Evolutionary conservation across 1,140 invertebrate species (phyloP).

Genomic region (Macrotrachela quadricornifera): DNA sequence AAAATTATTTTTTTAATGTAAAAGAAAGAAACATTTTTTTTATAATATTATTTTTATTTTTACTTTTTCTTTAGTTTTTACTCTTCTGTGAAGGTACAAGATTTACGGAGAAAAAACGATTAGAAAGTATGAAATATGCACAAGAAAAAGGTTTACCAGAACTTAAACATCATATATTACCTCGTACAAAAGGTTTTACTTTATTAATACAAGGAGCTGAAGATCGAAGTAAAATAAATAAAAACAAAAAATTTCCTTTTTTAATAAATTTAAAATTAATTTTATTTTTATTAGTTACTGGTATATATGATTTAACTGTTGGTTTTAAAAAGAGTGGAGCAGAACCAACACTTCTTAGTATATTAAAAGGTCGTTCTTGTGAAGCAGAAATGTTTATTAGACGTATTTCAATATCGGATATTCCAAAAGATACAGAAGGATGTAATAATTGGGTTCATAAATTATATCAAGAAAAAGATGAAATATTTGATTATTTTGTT

Average conservation of each 20-base stretch:
- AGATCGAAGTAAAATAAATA: neutral
- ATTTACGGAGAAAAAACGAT: slow-evolving; percentile 64
- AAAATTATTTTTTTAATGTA: slow-evolving; percentile 23
- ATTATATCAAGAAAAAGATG: slow-evolving; percentile 30
- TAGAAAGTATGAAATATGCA: slow-evolving; percentile 64
- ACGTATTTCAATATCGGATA: slow-evolving; percentile 53
- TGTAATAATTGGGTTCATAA: slow-evolving; percentile 57
- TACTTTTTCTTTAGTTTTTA: slow-evolving; percentile 40
- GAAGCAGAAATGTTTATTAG: slow-evolving; percentile 53
- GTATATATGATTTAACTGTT: slow-evolving; percentile 63
- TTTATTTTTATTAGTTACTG: slow-evolving; percentile 33
- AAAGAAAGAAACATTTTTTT: slow-evolving; percentile 8
- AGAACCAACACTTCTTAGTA: slow-evolving; percentile 49
- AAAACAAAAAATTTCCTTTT: neutral
- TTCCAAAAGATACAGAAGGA: slow-evolving; percentile 47
- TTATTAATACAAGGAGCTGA: neutral
- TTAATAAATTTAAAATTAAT: neutral
- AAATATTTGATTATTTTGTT: neutral
- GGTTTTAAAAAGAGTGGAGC: slow-evolving; percentile 38
- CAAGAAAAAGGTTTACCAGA: slow-evolving; percentile 56
- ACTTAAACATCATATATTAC: slow-evolving; percentile 68
- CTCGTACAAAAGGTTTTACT: slow-evolving; percentile 68
- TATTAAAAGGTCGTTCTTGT: slow-evolving; percentile 53
- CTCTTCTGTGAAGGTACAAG: slow-evolving; percentile 84
- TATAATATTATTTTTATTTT: neutral